Conservation (phyloP, 2,888 invertebrate genomes). For the Gymnocheta viridis region DNA sequence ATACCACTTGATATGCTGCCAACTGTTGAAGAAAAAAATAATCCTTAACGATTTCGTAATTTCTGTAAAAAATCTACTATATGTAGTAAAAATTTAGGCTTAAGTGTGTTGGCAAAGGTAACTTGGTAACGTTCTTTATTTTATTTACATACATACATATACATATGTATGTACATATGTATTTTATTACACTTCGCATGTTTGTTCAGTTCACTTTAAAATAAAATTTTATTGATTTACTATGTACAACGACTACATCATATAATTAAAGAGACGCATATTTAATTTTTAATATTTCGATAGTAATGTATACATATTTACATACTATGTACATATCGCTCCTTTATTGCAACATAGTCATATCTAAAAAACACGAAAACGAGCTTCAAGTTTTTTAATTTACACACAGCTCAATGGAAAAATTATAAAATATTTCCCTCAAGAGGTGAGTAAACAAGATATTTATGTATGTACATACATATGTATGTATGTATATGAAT, state of each 20-base stretch:
- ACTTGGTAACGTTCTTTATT: conserved; percentile 29
- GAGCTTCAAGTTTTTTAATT: too few relatives aligned
- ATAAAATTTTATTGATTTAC: conserved; percentile 57
- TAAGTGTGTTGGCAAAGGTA: conserved; percentile 22
- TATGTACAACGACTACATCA: neutral
- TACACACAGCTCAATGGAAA: too few relatives aligned
- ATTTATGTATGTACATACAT: neutral
- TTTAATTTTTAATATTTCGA: neutral
- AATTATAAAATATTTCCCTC: too few relatives aligned
- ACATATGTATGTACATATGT: conserved; percentile 11
- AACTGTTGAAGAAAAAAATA: neutral
- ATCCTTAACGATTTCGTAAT: neutral
- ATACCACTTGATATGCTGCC: too few relatives aligned
- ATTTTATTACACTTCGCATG: conserved; percentile 41
- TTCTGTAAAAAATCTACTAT: neutral
- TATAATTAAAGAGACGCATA: neutral
- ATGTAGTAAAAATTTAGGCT: too few relatives aligned
- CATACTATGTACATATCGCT: neutral
- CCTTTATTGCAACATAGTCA: too few relatives aligned
- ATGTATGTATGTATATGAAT: neutral
- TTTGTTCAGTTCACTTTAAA: conserved; percentile 29
- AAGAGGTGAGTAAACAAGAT: too few relatives aligned
- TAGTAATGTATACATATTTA: neutral
- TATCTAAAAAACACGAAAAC: too few relatives aligned
- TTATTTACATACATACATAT: neutral